Evolutionary conservation across 2,888 invertebrate genomes (phyloP).

Genomic region (Lepidochitona cinerea): DNA sequence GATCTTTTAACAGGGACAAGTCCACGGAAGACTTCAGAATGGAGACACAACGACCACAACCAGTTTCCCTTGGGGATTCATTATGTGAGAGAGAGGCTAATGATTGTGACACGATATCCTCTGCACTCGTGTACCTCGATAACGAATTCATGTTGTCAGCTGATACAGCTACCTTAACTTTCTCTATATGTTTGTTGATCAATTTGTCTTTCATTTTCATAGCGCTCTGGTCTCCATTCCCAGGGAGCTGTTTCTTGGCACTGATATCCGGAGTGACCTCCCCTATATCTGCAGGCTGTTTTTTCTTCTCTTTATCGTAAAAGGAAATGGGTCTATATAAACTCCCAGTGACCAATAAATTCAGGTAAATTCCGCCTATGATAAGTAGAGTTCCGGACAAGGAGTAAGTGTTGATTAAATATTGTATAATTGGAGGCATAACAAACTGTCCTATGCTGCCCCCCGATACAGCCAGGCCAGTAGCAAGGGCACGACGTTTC

Average conservation of each 20-base stretch:
- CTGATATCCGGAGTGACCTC: background rate
- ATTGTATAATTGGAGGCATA: background rate
- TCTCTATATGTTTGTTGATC: background rate
- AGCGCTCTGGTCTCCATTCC: background rate
- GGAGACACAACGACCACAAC: background rate
- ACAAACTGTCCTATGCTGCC: slow-evolving; percentile 5
- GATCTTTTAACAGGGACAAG: background rate
- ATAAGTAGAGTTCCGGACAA: background rate
- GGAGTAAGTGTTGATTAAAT: background rate
- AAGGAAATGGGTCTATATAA: slow-evolving; percentile 48
- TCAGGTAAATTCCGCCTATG: slow-evolving; percentile 47
- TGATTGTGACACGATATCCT: background rate
- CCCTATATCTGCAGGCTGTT: background rate
- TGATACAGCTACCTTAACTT: background rate
- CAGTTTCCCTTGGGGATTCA: background rate
- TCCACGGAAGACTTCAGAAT: background rate
- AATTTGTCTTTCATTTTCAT: background rate
- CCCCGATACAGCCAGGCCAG: slow-evolving; percentile 1
- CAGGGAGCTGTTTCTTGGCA: background rate
- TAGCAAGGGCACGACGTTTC: slow-evolving; percentile 1
- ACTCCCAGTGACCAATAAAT: slow-evolving; percentile 44
- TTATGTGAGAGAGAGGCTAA: background rate
- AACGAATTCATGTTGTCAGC: background rate
- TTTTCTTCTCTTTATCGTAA: slow-evolving; percentile 28
- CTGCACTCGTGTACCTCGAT: background rate